A percentile compares a stretch with the other conserved stretches of the same genome.
Evolutionary conservation across 2,888 invertebrate species (phyloP).

Genomic region (Erebia palarica): DNA sequence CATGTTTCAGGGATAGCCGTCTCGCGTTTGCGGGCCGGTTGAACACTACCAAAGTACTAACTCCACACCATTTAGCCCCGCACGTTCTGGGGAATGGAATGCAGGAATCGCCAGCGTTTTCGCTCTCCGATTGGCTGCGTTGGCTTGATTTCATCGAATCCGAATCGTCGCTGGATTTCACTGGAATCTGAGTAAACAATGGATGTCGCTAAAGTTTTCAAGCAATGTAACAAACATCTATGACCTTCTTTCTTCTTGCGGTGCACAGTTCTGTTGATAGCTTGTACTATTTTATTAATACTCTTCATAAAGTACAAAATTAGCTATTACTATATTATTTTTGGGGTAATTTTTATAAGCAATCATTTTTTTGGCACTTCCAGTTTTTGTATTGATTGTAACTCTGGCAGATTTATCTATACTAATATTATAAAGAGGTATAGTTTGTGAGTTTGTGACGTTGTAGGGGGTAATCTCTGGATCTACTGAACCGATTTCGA

Average conservation of each 20-base stretch:
- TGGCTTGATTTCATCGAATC: slow-evolving; percentile 77
- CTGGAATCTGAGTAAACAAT: slow-evolving; percentile 72
- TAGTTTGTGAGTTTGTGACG: too few relatives aligned
- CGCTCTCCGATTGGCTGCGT: slow-evolving; percentile 75
- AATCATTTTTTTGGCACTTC: too few relatives aligned
- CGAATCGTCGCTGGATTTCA: slow-evolving; percentile 79
- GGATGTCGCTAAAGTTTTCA: slow-evolving; percentile 80
- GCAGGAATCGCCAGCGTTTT: slow-evolving; percentile 86
- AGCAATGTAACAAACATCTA: slow-evolving; percentile 93
- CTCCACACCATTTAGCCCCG: slow-evolving; percentile 95
- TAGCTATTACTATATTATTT: too few relatives aligned
- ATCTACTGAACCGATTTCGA: too few relatives aligned
- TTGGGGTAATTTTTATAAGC: too few relatives aligned
- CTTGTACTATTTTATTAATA: slow-evolving; percentile 79
- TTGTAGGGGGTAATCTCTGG: too few relatives aligned
- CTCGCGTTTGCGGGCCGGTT: slow-evolving; percentile 87
- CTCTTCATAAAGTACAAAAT: too few relatives aligned
- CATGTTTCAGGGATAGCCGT: slow-evolving; percentile 85
- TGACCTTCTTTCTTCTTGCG: slow-evolving; percentile 92
- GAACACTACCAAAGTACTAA: slow-evolving; percentile 93
- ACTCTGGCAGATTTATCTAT: too few relatives aligned
- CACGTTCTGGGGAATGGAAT: slow-evolving; percentile 97
- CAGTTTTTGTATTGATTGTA: too few relatives aligned
- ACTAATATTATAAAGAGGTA: too few relatives aligned
- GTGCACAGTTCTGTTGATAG: slow-evolving; percentile 90